Base-by-base conservation (phyloP, 2,888 invertebrate species). In the Tethea ocularis region DNA sequence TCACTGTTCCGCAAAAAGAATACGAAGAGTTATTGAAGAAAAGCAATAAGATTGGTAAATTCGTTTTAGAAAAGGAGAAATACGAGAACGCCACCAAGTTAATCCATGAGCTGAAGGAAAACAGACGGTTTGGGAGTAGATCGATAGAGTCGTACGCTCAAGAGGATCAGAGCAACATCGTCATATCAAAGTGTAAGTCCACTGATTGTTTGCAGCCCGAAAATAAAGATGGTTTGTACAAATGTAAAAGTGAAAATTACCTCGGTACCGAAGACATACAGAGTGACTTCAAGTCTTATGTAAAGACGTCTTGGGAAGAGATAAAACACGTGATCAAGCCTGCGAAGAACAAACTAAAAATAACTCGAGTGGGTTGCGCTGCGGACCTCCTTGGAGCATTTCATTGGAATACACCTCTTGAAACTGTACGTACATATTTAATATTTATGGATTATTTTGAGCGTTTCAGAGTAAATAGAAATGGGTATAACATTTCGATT, bases 1-100 rank as follows among this genome's bases (percentile, higher is more conserved):
- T 95, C 15, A 94, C 91, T 65, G 90, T 95, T 22, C 95, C 95
- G 6, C 91, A 91, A 24, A 93, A 90, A 60, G 87, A 86, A 58
- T 83, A 93, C 67, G 95, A 95, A 78, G 76, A 81, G 51, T 79
- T 80, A 61, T 65, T 84, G 60, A 76, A 73, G 62, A 72, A 73
- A 22, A 75, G 46, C 20, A 46, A 63, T 24, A 68, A 65, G 6
- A 57, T 67, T 33, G 60, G 72, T 41, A 77, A 73, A 67, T 65
- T 74, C 17, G 60, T 69, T 52, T 61, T 71, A 2, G 74, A 76
- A 61, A 76, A 75, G 55, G 78, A 80, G 53, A 80, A 80, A 62
- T 72, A 69, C 59, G 71, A 75, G 13, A 75, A 63, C 15, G 64
- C 71, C 0, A 72, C 74, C 5, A 77, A 80, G 72, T 58, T 78